Evolutionary conservation across 2,113 vertebrate genomes (phyloP), one percentile per base, ranked within the genome.

Genomic region (Rhabdornis inornatus): DNA sequence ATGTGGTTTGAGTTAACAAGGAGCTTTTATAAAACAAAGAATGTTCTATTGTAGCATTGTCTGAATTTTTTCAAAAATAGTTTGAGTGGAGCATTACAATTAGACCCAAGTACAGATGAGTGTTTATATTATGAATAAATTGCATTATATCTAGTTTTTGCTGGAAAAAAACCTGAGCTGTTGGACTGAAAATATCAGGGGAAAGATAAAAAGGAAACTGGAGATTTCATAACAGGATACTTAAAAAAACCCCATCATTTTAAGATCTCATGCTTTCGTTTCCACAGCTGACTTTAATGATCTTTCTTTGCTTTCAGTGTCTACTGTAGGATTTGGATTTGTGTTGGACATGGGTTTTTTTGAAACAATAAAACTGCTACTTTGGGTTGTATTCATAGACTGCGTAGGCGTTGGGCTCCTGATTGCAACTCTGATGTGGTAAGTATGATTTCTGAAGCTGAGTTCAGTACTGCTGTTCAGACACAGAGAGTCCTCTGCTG

Each of bases 351-450:
- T 99, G 98, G 98, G 99, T 0, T 98, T 99, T 80, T 91, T 99
- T 96, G 98, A 99, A 96, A 99, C 98, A 9, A 96, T 99, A 95
- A 99, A 99, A 96, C 98, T 99, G 39, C 98, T 99, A 6, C 98
- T 99, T 71, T 99, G 99, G 99, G 99, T 99, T 49, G 99, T 99
- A 7, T 99, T 99, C 96, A 99, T 99, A 74, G 99, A 99, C 96
- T 99, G 99, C 16, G 98, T 99, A 42, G 99, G 99, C 0, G 99
- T 99, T 40, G 99, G 99, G 28, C 98, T 99, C 59, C 98, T 99
- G 80, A 99, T 99, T 96, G 98, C 99, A 94, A 99, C 99, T 27
- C 94, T 99, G 2, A 99, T 99, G 99, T 99, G 99, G 99, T 99
- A 94, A 98, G 99, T 98, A 78, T 9, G 45, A 23, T 28, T 44